Evolutionary conservation across 2,888 invertebrate genomes (phyloP), one percentile per base, ranked within the genome.

Genomic region (Tenthredo livida): DNA sequence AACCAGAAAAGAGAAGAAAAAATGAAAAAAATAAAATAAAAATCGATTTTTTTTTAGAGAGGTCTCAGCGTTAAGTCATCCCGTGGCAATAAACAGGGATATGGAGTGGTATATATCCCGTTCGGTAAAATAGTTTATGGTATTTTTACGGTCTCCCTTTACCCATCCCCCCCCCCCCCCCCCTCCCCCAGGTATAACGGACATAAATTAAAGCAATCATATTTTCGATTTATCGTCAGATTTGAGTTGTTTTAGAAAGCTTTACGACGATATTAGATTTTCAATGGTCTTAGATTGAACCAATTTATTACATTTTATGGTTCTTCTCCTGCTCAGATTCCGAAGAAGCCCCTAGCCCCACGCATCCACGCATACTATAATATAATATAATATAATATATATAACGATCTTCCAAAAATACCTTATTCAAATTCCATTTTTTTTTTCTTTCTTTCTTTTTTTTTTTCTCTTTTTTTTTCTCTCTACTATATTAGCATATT

Each of bases 171-270:
- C 15, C 33, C 0, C 4, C 67, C 33, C 33, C 15, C 33, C 29
- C 3, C 5, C 15, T 29, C 5, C 3, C 21, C n/a, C 58, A 10
- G 25, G 25, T 21, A 61, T 25, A 67, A 15, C 29, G 6, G 67
- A 84, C 75, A 84, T 80, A 80, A 84, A 84, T 84, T 84, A 84
- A 84, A 80, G 75, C 84, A 84, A 84, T 80, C 84, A 84, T 84
- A 84, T 84, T 58, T 77, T 33, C 77, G 84, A 84, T 84, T 84
- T 84, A 84, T 84, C 75, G 84, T 29, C 84, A 84, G 84, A 84
- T 84, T 73, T 73, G 75, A 84, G 84, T 84, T 84, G 84, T 84
- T 84, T 61, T 84, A 84, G 84, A 84, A 84, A 84, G 75, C 75
- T 84, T 84, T 84, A 84, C 84, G 84, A 75, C 84, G 84, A 77